Evolutionary conservation across 2,888 invertebrate genomes (phyloP).

Genomic region (Parnassius orleans): DNA sequence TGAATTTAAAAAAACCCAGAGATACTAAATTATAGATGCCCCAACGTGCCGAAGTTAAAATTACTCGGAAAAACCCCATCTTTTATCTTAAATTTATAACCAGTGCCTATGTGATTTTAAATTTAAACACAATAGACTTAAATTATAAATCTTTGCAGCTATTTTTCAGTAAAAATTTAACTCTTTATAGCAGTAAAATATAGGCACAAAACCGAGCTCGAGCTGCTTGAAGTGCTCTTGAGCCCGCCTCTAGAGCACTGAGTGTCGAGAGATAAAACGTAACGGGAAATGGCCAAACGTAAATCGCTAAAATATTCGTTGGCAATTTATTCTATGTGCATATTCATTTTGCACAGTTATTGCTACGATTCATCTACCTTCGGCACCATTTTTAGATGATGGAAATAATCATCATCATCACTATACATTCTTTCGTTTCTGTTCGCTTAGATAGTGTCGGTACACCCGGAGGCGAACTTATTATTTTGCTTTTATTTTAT

Average conservation of each 20-base stretch:
- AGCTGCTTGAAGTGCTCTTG: conserved; percentile 6
- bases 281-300: conserved; percentile 7
- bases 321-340: conserved; percentile 1
- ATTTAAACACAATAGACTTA: conserved; percentile 2
- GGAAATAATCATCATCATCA: too few species aligned
- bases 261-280: neutral
- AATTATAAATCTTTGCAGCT: neutral
- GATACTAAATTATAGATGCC: too few species aligned
- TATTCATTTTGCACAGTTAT: neutral
- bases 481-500: too few species aligned
- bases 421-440: too few species aligned
- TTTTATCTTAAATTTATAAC: too few species aligned
- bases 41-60: too few species aligned
- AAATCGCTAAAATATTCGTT: conserved; percentile 14
- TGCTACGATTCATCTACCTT: too few species aligned
- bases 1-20: too few species aligned
- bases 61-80: too few species aligned
- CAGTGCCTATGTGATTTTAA: too few species aligned
- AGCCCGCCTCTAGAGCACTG: conserved; percentile 6
- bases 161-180: conserved; percentile 22
- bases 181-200: conserved; percentile 18
- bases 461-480: too few species aligned
- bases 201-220: conserved; percentile 7
- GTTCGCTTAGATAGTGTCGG: too few species aligned
- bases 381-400: neutral